These are phyloP conservation scores for Ericerus pela DNA, from an alignment of 1,140 invertebrate genomes.

Conservation along the genomic window DNA sequence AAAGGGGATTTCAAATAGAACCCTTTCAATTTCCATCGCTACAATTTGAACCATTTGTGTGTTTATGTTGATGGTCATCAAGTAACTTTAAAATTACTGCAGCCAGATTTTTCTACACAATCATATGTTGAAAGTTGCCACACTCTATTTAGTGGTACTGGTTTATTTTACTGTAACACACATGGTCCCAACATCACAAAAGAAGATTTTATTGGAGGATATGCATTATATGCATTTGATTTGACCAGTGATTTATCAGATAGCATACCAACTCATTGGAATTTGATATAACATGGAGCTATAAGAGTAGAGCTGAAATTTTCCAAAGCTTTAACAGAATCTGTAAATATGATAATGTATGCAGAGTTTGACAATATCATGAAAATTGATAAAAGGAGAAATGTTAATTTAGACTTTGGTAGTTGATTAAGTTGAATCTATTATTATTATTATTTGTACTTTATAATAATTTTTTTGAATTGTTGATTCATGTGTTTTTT, in stretches of 20 bases:
- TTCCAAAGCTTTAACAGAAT: slow-evolving; percentile 21
- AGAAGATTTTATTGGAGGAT: slow-evolving; percentile 21
- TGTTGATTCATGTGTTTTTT: no score
- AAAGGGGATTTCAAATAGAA: slow-evolving; percentile 13
- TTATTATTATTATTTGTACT: no score
- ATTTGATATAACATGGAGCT: slow-evolving; percentile 26
- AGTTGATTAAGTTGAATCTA: slow-evolving; percentile 14
- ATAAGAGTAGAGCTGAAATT: slow-evolving; percentile 28
- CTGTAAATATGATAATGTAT: slow-evolving; percentile 29
- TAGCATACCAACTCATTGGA: slow-evolving; percentile 26
- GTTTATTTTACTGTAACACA: slow-evolving; percentile 26
- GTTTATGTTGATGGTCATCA: slow-evolving; percentile 29
- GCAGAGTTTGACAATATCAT: slow-evolving; percentile 28
- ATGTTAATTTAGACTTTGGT: slow-evolving; percentile 24
- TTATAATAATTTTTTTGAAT: no score
- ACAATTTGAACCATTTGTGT: slow-evolving; percentile 24
- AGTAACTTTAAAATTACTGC: slow-evolving; percentile 21
- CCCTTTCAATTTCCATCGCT: slow-evolving; percentile 19
- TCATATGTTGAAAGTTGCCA: slow-evolving; percentile 25
- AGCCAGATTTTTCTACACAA: slow-evolving; percentile 19
- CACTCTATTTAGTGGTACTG: slow-evolving; percentile 30
- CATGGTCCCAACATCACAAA: slow-evolving; percentile 23
- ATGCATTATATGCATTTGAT: slow-evolving; percentile 26
- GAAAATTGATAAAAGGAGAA: slow-evolving; percentile 25
- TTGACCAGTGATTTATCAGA: slow-evolving; percentile 30